phyloP scores from a whole-genome alignment of 2,797 vertebrate genomes.

The Melanotaenia parkinsoni region DNA sequence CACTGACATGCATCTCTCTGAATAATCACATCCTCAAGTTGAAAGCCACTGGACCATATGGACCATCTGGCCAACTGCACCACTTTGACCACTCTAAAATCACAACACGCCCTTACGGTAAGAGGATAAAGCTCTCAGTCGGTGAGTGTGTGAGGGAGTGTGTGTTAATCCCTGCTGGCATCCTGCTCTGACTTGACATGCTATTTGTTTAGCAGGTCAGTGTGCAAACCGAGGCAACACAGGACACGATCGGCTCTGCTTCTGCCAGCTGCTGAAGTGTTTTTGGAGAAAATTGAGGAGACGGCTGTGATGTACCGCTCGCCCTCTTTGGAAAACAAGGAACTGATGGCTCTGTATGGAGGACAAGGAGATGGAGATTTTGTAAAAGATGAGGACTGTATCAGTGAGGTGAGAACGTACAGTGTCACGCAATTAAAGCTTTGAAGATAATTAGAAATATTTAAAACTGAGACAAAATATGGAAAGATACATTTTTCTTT shows the following conservation, averaged over 20 bases:
- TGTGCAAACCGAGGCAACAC: conserved; percentile 18
- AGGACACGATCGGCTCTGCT: conserved; percentile 4
- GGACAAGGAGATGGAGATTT: conserved; percentile 28
- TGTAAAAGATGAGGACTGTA: conserved; percentile 43
- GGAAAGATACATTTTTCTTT: neutral
- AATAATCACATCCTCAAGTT: conserved; percentile 45
- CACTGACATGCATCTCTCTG: conserved; percentile 35
- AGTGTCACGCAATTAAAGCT: neutral
- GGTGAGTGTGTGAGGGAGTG: conserved; percentile 7
- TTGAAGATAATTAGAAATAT: no score
- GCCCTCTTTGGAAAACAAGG: conserved; percentile 50
- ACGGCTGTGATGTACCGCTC: conserved; percentile 42
- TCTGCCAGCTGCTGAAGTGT: neutral
- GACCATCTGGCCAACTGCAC: conserved; percentile 49
- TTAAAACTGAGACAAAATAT: neutral
- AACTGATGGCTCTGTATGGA: conserved; percentile 62
- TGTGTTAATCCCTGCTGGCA: conserved; percentile 44
- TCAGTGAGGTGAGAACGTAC: conserved; percentile 61
- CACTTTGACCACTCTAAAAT: conserved; percentile 19
- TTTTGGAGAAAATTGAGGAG: conserved; percentile 11
- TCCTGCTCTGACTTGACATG: conserved; percentile 20
- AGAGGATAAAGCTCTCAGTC: conserved; percentile 61
- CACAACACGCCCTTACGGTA: conserved; percentile 41
- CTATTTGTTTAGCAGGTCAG: conserved; percentile 38
- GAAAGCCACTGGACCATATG: conserved; percentile 68